Evolutionary conservation across 2,888 invertebrate genomes (phyloP).

Genomic region (Agriopis aurantiaria): DNA sequence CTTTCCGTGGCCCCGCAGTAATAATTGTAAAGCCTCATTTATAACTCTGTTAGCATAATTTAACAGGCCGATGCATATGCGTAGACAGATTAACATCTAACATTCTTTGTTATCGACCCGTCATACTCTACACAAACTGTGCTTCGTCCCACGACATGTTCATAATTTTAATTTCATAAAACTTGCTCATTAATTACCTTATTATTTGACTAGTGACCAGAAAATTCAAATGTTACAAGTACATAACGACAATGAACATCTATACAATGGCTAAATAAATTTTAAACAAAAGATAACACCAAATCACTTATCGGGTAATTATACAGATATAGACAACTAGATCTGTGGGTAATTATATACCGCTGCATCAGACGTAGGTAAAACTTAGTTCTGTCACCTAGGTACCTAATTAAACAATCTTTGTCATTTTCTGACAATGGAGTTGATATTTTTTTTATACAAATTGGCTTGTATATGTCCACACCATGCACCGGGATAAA

Average conservation of each 20-base stretch:
- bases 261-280: no score
- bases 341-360: no score
- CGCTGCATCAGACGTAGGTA: no score
- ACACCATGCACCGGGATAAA: no score
- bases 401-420: no score
- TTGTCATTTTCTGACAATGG: no score
- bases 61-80: constrained; percentile 61
- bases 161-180: constrained; percentile 24
- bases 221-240: not conserved
- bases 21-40: constrained; percentile 71
- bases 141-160: constrained; percentile 12
- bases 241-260: not conserved
- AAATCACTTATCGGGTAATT: no score
- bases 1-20: constrained; percentile 54
- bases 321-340: no score
- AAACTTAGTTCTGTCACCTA: no score
- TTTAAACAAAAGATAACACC: no score
- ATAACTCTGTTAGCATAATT: constrained; percentile 76
- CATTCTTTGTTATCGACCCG: constrained; percentile 41
- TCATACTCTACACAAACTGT: constrained; percentile 30
- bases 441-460: no score
- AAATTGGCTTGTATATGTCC: no score
- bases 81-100: constrained; percentile 61
- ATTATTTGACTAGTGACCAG: not conserved
- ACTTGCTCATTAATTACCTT: not conserved